Evolutionary conservation across 2,888 invertebrate species (phyloP).

Genomic region (Monochamus alternatus): DNA sequence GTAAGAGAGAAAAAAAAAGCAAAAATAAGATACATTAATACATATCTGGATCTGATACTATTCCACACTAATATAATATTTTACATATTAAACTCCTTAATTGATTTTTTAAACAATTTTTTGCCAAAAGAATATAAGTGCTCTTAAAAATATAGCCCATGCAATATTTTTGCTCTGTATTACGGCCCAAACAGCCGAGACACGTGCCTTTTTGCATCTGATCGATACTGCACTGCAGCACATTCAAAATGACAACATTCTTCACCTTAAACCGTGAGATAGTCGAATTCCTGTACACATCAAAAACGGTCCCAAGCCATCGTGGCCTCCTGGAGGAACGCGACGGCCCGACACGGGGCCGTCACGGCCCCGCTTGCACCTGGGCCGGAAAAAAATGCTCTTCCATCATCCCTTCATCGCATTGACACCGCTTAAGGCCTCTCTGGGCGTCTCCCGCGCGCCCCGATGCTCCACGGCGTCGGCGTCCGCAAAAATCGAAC

Average conservation of each 20-base stretch:
- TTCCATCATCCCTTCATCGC: conserved; percentile 27
- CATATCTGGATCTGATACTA: too few relatives aligned
- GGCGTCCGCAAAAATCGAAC: conserved; percentile 71
- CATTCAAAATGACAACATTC: not conserved
- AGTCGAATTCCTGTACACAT: not conserved
- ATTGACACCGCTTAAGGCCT: conserved; percentile 44
- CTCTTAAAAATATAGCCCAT: too few relatives aligned
- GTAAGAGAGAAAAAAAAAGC: too few relatives aligned
- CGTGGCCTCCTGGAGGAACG: not conserved
- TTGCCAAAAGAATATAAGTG: too few relatives aligned
- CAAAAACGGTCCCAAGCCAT: not conserved
- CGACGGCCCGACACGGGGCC: not conserved
- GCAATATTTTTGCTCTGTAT: too few relatives aligned
- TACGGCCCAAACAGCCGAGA: too few relatives aligned
- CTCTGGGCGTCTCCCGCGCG: conserved; percentile 49
- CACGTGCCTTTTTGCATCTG: not conserved
- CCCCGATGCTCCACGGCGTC: conserved; percentile 61
- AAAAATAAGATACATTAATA: too few relatives aligned
- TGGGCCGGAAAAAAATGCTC: conserved; percentile 12
- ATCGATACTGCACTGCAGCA: not conserved
- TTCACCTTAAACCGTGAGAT: not conserved
- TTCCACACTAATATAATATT: too few relatives aligned
- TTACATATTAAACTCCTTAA: too few relatives aligned
- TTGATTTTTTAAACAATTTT: too few relatives aligned
- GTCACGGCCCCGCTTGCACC: conserved; percentile 10